phyloP scores from a whole-genome alignment of 2,888 invertebrate genomes.

The Pegoplata infirma region DNA sequence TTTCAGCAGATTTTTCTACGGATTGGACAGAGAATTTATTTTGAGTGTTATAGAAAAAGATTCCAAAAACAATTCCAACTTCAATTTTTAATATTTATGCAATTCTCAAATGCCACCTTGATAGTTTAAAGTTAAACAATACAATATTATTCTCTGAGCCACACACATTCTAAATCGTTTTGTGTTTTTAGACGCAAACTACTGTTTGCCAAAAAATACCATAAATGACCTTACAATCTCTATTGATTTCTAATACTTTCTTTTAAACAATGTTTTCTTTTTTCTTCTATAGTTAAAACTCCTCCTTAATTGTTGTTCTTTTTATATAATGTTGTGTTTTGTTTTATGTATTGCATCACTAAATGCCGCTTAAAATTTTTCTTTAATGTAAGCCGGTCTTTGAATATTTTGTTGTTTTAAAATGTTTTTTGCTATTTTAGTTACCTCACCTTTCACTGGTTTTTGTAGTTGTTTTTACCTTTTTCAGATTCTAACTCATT shows the following conservation, averaged over 20 bases:
- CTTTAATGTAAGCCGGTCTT: conserved; percentile 41
- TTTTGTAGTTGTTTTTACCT: background rate
- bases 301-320: conserved; percentile 53
- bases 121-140: conserved; percentile 24
- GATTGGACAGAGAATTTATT: too few species aligned
- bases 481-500: conserved; percentile 6
- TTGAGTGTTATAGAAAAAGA: too few species aligned
- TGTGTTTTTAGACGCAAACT: conserved; percentile 11
- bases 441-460: conserved; percentile 45
- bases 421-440: conserved; percentile 49
- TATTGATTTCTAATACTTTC: conserved; percentile 51
- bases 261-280: conserved; percentile 11
- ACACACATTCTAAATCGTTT: conserved; percentile 35
- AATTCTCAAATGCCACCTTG: too few species aligned
- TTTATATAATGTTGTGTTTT: conserved; percentile 11
- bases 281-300: too few species aligned
- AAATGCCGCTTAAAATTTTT: conserved; percentile 34
- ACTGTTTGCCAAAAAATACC: conserved; percentile 38
- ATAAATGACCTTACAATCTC: conserved; percentile 31
- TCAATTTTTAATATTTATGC: too few species aligned
- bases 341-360: conserved; percentile 52
- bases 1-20: too few species aligned
- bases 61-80: too few species aligned
- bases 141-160: background rate
- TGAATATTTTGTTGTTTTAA: background rate